Conservation (phyloP, 2,797 vertebrate genomes). For the Poeciliopsis presidionis region DNA sequence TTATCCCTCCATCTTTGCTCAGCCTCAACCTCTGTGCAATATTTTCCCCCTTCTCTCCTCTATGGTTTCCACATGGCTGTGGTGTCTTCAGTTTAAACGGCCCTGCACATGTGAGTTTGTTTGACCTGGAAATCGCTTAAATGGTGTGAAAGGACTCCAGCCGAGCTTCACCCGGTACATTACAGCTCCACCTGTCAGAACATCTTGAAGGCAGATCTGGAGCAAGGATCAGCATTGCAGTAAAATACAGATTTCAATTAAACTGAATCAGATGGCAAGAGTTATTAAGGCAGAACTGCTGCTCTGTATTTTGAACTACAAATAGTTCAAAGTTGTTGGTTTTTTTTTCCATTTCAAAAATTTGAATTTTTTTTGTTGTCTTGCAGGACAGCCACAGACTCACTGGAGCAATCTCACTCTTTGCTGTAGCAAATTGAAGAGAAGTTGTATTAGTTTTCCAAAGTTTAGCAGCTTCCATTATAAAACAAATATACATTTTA, state of each 20-base stretch:
- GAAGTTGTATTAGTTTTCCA: conserved; percentile 6
- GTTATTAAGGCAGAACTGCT: background rate
- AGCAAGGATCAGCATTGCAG: conserved; percentile 8
- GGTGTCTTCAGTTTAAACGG: conserved; percentile 40
- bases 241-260: conserved; percentile 16
- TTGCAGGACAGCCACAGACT: background rate
- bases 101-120: conserved; percentile 52
- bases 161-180: conserved; percentile 62
- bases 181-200: conserved; percentile 56
- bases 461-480: conserved; percentile 9
- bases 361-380: background rate
- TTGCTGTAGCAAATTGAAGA: background rate
- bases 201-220: conserved; percentile 10
- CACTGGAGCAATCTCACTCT: background rate
- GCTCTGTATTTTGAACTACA: background rate
- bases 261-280: background rate
- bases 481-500: background rate
- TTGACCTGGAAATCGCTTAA: conserved; percentile 60
- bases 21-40: background rate
- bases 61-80: conserved; percentile 42
- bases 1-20: conserved; percentile 7
- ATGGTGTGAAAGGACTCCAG: conserved; percentile 52
- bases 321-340: too few species aligned
- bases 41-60: conserved; percentile 5
- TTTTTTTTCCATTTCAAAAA: background rate